Percentiles rank a stretch among this genome's conserved stretches.
phyloP scores from a whole-genome alignment of 2,797 vertebrate genomes.

The Falco naumanni region DNA sequence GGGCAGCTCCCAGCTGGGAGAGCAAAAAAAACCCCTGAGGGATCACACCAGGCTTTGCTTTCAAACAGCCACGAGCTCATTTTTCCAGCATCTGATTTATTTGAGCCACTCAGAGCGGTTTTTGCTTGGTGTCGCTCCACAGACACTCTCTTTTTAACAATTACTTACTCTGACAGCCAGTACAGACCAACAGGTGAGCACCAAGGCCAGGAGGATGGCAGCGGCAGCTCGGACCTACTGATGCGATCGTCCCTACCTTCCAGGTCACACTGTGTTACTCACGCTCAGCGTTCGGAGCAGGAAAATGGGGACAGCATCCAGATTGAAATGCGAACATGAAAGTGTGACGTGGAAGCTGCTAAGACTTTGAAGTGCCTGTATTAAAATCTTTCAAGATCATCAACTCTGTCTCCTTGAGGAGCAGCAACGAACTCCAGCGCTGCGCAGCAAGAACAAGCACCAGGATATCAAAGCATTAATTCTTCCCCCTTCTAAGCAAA shows the following conservation, averaged over 20 bases:
- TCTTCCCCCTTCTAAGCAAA: neutral
- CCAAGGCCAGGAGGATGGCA: neutral
- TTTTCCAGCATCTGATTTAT: neutral
- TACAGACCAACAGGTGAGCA: neutral
- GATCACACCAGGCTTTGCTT: neutral
- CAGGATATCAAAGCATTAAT: neutral
- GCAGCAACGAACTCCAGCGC: accelerated
- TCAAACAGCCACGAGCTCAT: accelerated
- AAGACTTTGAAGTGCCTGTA: neutral
- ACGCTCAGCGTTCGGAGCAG: accelerated
- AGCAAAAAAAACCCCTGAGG: neutral
- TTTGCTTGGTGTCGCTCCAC: neutral
- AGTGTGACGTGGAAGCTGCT: neutral
- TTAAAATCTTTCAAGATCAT: neutral
- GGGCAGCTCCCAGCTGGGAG: neutral
- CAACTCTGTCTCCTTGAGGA: neutral
- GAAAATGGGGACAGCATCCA: neutral
- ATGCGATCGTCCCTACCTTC: accelerated
- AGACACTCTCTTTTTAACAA: neutral
- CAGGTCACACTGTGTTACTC: accelerated
- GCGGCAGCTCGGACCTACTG: neutral
- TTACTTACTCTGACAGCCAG: neutral
- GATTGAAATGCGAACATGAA: neutral
- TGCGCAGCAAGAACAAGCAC: accelerated
- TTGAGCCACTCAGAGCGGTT: accelerated